These are phyloP conservation scores for Dolichoris vasculosae DNA, from an alignment of 1,140 invertebrate genomes.

Conservation along the genomic window DNA sequence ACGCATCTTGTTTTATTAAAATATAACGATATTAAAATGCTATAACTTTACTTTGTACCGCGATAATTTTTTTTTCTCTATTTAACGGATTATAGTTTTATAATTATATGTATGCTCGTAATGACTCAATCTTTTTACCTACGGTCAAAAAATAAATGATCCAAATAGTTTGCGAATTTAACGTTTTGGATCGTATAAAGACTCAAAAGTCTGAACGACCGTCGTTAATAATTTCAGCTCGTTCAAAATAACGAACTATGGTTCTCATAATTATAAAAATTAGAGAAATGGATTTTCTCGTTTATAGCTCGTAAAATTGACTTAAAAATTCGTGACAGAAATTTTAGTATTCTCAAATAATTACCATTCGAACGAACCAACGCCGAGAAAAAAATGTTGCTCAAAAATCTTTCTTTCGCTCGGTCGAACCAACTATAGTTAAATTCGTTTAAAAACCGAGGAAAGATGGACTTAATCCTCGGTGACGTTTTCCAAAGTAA, in stretches of 20 bases:
- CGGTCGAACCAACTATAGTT: not conserved
- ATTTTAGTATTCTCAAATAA: not conserved
- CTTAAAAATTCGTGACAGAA: not conserved
- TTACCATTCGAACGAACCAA: too few relatives aligned
- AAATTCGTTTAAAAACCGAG: not conserved
- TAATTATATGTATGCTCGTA: too few relatives aligned
- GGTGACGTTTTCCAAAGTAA: not conserved
- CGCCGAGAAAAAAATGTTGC: not conserved
- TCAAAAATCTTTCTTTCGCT: not conserved
- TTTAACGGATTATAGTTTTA: too few relatives aligned
- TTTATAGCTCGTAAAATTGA: not conserved
- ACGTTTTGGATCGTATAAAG: not conserved
- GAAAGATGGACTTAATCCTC: not conserved
- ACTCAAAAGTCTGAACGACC: not conserved
- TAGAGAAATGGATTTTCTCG: not conserved
- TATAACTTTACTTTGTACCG: too few relatives aligned
- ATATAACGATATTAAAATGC: too few relatives aligned
- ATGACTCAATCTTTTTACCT: not conserved
- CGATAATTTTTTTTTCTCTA: too few relatives aligned
- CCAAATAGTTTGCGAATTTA: not conserved
- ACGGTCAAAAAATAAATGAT: not conserved
- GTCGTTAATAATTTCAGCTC: not conserved
- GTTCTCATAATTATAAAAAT: not conserved
- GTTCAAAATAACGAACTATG: too few relatives aligned
- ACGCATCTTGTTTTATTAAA: too few relatives aligned